These are phyloP conservation scores for Lathamus discolor DNA, from an alignment of 2,113 vertebrate genomes.

Conservation along the genomic window DNA sequence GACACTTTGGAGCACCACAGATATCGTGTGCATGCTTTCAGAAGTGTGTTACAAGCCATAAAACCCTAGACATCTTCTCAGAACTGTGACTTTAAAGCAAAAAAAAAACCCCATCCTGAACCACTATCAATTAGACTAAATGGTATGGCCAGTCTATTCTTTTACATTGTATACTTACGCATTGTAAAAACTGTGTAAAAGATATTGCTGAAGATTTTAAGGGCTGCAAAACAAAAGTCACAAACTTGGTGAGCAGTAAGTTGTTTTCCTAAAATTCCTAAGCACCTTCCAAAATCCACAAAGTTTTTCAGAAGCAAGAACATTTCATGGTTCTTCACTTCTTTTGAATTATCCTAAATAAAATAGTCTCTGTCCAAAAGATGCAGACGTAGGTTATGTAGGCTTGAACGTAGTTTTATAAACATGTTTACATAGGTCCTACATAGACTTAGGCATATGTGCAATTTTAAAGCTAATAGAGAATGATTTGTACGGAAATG, in stretches of 20 bases:
- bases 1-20: neutral
- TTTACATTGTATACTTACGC: neutral
- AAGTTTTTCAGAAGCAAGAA: neutral
- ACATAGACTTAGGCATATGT: accelerated
- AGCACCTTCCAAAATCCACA: neutral
- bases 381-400: neutral
- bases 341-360: neutral
- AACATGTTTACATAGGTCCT: neutral
- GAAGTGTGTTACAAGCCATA: neutral
- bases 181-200: neutral
- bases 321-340: neutral
- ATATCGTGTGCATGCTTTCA: neutral
- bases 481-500: neutral
- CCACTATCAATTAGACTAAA: neutral
- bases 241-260: neutral
- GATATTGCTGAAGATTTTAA: neutral
- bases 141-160: neutral
- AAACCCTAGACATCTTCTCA: neutral
- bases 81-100: neutral
- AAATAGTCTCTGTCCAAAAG: neutral
- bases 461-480: neutral
- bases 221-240: neutral
- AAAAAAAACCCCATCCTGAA: neutral
- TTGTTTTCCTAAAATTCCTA: neutral
- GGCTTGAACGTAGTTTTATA: neutral